Conservation (phyloP, 2,113 vertebrate species). For the Gobius niger region DNA sequence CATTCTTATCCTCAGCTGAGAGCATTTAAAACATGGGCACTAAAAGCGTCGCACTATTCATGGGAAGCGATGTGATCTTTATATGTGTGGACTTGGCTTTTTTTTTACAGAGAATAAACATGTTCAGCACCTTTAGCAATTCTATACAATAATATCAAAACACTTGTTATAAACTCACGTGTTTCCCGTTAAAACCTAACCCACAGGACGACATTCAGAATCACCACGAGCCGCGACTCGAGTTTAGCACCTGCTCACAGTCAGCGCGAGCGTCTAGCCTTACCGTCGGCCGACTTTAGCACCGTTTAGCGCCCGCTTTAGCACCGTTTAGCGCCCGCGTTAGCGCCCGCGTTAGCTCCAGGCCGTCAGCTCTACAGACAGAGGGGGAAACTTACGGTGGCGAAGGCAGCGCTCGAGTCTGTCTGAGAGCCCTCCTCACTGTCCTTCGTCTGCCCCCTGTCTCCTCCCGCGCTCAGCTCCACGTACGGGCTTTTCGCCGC, state of each 20-base stretch:
- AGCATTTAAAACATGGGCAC: background rate
- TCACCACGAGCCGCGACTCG: slow-evolving; percentile 41
- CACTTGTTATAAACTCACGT: slow-evolving; percentile 33
- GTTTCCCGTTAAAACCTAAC: slow-evolving; percentile 23
- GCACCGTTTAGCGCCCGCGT: slow-evolving; percentile 61
- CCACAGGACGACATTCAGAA: slow-evolving; percentile 38
- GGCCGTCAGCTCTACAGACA: slow-evolving; percentile 64
- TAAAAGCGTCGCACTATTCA: background rate
- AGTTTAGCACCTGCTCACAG: too few relatives aligned
- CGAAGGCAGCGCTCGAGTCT: slow-evolving; percentile 94
- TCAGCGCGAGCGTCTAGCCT: too few relatives aligned
- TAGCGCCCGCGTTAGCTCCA: slow-evolving; percentile 63
- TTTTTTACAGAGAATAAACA: slow-evolving; percentile 23
- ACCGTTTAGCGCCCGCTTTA: slow-evolving; percentile 13
- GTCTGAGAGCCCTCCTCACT: slow-evolving; percentile 89
- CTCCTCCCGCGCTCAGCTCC: slow-evolving; percentile 83
- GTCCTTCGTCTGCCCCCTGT: slow-evolving; percentile 88
- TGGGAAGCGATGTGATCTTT: too few relatives aligned
- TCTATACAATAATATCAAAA: slow-evolving; percentile 45
- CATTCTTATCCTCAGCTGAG: too few relatives aligned
- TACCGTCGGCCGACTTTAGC: too few relatives aligned
- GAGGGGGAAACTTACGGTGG: slow-evolving; percentile 89
- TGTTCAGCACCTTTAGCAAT: slow-evolving; percentile 37
- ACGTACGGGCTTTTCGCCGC: slow-evolving; percentile 83
- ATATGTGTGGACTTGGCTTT: background rate